Evolutionary conservation across 1,140 invertebrate species (phyloP), one percentile per base, ranked within the genome.

Genomic region (Battus philenor): DNA sequence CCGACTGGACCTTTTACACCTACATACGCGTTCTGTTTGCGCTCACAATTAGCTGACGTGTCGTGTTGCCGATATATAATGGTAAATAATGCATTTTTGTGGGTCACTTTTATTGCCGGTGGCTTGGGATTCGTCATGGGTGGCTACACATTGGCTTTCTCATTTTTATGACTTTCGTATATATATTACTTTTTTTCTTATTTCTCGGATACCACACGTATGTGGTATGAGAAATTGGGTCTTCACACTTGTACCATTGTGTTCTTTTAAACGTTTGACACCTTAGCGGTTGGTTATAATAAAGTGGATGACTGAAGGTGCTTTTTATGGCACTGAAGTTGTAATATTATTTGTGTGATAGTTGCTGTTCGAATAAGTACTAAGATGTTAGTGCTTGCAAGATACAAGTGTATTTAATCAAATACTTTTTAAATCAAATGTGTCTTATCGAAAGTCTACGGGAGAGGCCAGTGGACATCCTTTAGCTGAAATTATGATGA

Each of bases 41-140:
- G 61, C 79, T 80, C 76, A 66, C 77, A 72, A 83, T 83, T 83
- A 83, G 75, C 68, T 47, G 52, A 61, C 66, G 61, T 79, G 72
- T 78, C 76, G 63, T 71, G 41, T 64, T 68, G 74, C 70, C 76
- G 74, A 78, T 79, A 79, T 70, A 68, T 70, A 77, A 80, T 83
- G 74, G 76, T 83, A 83, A 79, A 81, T 83, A 81, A 83, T 79
- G 76, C 74, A 77, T 83, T 74, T 79, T 83, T 80, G 79, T 75
- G 68, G 76, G 64, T 70, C 71, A 77, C 53, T 78, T 83, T 80
- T 77, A 83, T 77, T 73, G 59, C 68, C 64, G 58, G 53, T 55
- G 59, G 64, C 57, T 53, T 54, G 54, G 60, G 47, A 64, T 73
- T 74, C 79, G 55, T 68, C 76, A 77, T 83, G 79, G 79, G 79